Conservation (phyloP, 1,140 invertebrate species). For the Diabrotica undecimpunctata region DNA sequence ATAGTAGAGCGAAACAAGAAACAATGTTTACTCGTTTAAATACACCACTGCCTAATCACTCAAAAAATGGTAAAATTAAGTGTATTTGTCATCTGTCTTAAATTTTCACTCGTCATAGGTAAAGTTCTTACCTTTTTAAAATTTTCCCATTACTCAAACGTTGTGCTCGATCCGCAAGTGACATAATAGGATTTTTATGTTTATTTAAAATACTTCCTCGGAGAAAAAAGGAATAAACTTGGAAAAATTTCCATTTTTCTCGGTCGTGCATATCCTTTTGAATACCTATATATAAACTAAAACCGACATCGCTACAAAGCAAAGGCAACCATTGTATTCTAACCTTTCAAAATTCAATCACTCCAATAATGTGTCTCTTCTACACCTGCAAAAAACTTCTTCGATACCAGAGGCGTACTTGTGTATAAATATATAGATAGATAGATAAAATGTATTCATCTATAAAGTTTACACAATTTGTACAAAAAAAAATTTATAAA, state of each 20-base stretch:
- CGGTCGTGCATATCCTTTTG: background rate
- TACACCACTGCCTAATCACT: too few relatives aligned
- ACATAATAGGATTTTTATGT: background rate
- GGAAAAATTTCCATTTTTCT: background rate
- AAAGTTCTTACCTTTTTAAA: too few relatives aligned
- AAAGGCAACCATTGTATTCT: background rate
- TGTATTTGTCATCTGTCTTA: too few relatives aligned
- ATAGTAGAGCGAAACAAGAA: too few relatives aligned
- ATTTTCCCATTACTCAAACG: too few relatives aligned
- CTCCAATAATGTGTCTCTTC: background rate
- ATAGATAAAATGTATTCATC: too few relatives aligned
- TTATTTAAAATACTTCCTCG: background rate
- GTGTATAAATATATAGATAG: too few relatives aligned
- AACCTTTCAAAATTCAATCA: conserved; percentile 1
- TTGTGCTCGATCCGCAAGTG: background rate
- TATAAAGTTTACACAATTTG: too few relatives aligned
- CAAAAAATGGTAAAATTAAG: too few relatives aligned
- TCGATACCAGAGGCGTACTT: background rate
- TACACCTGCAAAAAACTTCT: background rate
- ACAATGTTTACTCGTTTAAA: too few relatives aligned
- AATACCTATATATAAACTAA: background rate
- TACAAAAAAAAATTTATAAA: too few relatives aligned
- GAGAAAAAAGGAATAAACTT: background rate
- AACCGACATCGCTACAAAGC: background rate
- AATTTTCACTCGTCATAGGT: too few relatives aligned